These are phyloP conservation scores for Fratercula arctica DNA, from an alignment of 2,797 vertebrate species.

Conservation along the genomic window DNA sequence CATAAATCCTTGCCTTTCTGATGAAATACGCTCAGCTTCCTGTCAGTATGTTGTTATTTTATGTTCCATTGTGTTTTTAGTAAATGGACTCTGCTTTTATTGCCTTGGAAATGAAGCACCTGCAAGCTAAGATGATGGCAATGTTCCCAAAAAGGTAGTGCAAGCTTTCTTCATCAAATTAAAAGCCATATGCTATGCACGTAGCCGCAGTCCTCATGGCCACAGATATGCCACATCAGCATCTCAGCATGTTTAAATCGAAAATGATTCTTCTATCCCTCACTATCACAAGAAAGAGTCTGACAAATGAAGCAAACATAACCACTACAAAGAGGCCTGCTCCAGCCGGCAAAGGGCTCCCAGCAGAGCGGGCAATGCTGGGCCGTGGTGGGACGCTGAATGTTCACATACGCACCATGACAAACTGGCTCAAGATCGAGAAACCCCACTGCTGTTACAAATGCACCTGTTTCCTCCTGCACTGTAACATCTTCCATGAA, in stretches of 20 bases:
- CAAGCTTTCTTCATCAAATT: background rate
- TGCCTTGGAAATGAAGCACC: background rate
- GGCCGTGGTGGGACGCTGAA: background rate
- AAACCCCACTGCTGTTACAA: too few species aligned
- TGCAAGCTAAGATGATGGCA: background rate
- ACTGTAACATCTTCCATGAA: background rate
- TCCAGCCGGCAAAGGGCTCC: background rate
- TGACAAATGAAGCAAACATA: background rate
- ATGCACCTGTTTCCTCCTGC: background rate
- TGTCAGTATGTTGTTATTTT: background rate
- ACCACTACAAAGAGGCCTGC: background rate
- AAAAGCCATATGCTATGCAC: background rate
- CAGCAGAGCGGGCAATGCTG: background rate
- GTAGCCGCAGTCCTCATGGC: too few species aligned
- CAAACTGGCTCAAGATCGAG: background rate
- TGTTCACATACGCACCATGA: background rate
- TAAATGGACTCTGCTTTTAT: background rate
- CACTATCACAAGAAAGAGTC: background rate
- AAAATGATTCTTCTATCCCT: background rate
- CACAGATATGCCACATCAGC: background rate
- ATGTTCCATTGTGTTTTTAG: background rate
- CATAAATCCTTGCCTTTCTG: background rate
- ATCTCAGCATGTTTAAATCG: background rate
- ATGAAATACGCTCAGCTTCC: background rate
- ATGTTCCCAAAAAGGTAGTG: fast-evolving